Evolutionary conservation across 2,888 invertebrate species (phyloP), one percentile per base, ranked within the genome.

Genomic region (Julus scandinavius): DNA sequence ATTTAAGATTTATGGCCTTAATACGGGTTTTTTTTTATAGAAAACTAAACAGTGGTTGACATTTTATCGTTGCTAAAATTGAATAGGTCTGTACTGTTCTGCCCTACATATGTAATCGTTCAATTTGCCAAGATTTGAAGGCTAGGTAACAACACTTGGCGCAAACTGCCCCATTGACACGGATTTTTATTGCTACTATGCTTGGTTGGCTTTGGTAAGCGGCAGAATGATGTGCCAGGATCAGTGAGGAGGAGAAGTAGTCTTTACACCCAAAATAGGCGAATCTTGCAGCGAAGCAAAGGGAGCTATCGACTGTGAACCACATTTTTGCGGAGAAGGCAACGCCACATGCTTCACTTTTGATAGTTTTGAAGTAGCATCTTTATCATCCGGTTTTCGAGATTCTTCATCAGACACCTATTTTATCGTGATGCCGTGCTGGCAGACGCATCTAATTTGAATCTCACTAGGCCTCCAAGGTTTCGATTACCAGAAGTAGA

Each of bases 401-500:
- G 58, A 17, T 58, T 58, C 58, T 17, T 58, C 58, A 58, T 58
- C 58, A 17, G 58, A 17, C 58, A 58, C 58, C 58, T 58, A 58
- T 58, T 58, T 58, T 58, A 58, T 17, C 17, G 15, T 58, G 17
- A 58, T 15, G 17, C 58, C 2, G 58, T 50, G 17, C 58, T 58
- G 58, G 58, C 17, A 58, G 58, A 58, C 58, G 13, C 58, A 13
- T 58, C 58, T 58, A 58, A 58, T 58, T 58, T 58, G 58, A 58
- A 58, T 58, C 58, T 58, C 58, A 17, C 17, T 11, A 17, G 58
- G 58, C 58, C 58, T 58, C 17, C 17, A 17, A 58, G 13, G 15
- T 17, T 58, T 58, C 58, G 58, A 58, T 58, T 58, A 58, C 58
- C 58, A 58, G 58, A 58, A 58, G 58, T 17, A 58, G 58, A 58